Evolutionary conservation across 1,140 invertebrate species (phyloP), one percentile per base, ranked within the genome.

Genomic region (Schmidtea mediterranea): DNA sequence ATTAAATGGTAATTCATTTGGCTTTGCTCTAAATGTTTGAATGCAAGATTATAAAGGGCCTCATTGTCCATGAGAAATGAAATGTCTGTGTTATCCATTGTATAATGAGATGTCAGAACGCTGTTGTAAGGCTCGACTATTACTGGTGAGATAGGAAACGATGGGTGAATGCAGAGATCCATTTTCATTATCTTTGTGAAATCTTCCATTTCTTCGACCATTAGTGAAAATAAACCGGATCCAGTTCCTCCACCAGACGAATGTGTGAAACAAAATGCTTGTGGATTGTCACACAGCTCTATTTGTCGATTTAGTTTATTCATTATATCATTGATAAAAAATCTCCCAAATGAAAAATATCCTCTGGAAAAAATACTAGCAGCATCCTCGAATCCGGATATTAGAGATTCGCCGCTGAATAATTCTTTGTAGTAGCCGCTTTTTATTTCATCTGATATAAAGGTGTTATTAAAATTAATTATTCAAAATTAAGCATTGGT

Each of bases 1-100:
- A 78, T 62, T 58, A 76, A 78, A 10, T 70, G 73, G 54, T 78
- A 78, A 0, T 73, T 74, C 0, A 76, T 76, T 21, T 75, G 57
- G 52, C 75, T 73, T 37, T 78, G 75, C 10, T 41, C 40, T 23
- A 41, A 23, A 41, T 23, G 18, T 19, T 23, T 19, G 18, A 19
- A 23, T 19, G 18, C 18, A 3, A 41, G 10, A 23, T 41, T 23
- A 23, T 41, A 41, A 19, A 41, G 40, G 12, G 40, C 40, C 12
- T 41, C 40, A 23, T 41, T 41, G 40, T 41, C 40, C 40, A 23
- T 23, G 12, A 41, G 18, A 23, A 41, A 41, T 3, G 18, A 19
- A 23, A 19, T 19, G 10, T 41, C 40, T 19, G 40, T 19, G 10
- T 23, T 19, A 23, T 41, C 40, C 18, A 19, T 19, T 23, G 22